Evolutionary conservation across 1,140 invertebrate species (phyloP).

Genomic region (Meloidogyne hapla): DNA sequence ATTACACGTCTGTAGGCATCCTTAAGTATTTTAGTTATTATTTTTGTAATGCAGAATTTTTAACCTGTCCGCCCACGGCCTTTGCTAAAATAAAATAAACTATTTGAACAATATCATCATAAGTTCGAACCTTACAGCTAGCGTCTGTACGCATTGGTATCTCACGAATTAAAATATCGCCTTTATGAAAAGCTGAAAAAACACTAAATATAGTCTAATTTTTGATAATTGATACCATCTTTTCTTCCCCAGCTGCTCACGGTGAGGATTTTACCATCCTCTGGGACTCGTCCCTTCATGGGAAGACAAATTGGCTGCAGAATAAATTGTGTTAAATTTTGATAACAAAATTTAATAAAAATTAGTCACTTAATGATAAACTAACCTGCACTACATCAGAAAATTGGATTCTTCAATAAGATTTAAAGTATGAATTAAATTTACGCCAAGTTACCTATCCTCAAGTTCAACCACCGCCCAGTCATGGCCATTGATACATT

Average conservation of each 20-base stretch:
- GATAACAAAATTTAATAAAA: too few species aligned
- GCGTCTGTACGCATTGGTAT: slow-evolving; percentile 45
- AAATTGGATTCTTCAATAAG: slow-evolving; percentile 13
- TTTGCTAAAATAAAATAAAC: background rate
- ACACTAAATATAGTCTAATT: background rate
- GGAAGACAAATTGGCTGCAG: slow-evolving; percentile 41
- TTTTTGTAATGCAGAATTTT: too few species aligned
- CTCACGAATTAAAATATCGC: slow-evolving; percentile 47
- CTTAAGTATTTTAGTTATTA: too few species aligned
- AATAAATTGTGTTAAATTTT: too few species aligned
- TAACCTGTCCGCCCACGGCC: slow-evolving; percentile 35
- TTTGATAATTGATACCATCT: slow-evolving; percentile 28
- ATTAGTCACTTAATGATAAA: too few species aligned
- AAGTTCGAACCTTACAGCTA: slow-evolving; percentile 23
- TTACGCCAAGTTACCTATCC: background rate
- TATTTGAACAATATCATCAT: background rate
- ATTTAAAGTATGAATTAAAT: background rate
- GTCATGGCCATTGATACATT: slow-evolving; percentile 32
- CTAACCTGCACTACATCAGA: slow-evolving; percentile 16
- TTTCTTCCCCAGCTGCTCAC: slow-evolving; percentile 35
- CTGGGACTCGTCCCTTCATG: background rate
- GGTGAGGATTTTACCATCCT: slow-evolving; percentile 20
- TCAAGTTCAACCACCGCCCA: slow-evolving; percentile 29
- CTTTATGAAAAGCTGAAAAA: slow-evolving; percentile 36
- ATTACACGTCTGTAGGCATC: too few species aligned